phyloP scores from a whole-genome alignment of 2,113 vertebrate genomes.

The Myocastor coypus region DNA sequence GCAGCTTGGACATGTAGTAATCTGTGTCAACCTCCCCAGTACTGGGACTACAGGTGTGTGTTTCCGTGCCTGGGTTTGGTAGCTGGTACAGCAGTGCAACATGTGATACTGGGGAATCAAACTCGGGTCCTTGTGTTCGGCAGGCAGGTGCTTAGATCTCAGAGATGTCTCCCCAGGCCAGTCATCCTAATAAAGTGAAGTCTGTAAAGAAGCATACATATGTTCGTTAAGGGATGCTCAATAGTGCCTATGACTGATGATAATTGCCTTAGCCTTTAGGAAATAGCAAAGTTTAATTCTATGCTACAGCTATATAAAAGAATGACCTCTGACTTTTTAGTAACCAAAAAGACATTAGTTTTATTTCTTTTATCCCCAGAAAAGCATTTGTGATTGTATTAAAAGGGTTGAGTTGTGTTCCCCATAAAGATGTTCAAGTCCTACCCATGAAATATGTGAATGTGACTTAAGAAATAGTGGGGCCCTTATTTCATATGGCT shows the following conservation, averaged over 20 bases:
- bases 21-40: too few relatives aligned
- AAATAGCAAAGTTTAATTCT: conserved; percentile 14
- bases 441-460: neutral
- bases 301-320: neutral
- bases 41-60: too few relatives aligned
- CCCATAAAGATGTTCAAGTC: neutral
- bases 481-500: neutral
- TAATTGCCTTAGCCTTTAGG: conserved; percentile 22
- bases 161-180: too few relatives aligned
- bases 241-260: neutral
- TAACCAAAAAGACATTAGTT: conserved; percentile 2
- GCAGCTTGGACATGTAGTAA: too few relatives aligned
- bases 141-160: too few relatives aligned
- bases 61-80: too few relatives aligned
- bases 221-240: conserved; percentile 12
- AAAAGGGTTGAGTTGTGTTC: neutral
- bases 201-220: neutral
- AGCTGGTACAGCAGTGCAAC: too few relatives aligned
- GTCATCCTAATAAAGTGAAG: neutral
- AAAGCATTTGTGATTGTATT: conserved; percentile 1
- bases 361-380: neutral
- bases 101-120: too few relatives aligned
- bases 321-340: neutral
- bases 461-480: neutral
- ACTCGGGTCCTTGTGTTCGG: too few relatives aligned